Evolutionary conservation across 2,113 vertebrate genomes (phyloP), one percentile per base, ranked within the genome.

Genomic region (Perca flavescens): DNA sequence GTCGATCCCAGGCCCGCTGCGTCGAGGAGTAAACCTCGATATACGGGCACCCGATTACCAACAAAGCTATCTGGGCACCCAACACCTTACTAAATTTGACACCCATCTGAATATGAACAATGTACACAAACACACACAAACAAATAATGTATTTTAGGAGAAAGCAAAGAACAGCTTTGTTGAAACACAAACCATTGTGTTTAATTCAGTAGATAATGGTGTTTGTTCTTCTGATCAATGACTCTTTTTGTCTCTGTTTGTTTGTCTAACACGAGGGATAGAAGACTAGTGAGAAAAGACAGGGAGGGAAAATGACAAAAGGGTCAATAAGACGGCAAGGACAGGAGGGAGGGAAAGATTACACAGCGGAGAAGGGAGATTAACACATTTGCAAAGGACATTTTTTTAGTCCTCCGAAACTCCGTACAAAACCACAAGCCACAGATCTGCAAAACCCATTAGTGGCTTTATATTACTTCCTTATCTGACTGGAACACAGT

Each of bases 171-270:
- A 81, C 25, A 85, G 77, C 50, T 25, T 25, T 25, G 25, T 25
- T 25, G 25, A 25, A 25, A 25, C 25, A 25, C 25, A 25, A 25
- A 25, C 57, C 46, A 81, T 80, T 87, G 62, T 74, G 68, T 74
- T 82, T 53, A 74, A 86, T 70, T 75, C 31, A 70, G 40, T 79
- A 69, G 28, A 79, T 90, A 69, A 16, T 54, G 11, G 46, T 74
- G 85, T 90, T 91, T 93, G 84, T 52, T 70, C 67, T 75, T 13
- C 49, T 78, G 60, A 88, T 89, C 81, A 91, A 83, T 90, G 47
- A 54, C 13, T 34, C 31, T 3, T 3, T 19, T 3, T 19, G 57
- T 46, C 65, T 77, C 22, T 40, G 25, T 80, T 60, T 67, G 46
- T 76, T 74, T 83, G 52, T 73, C 3, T 64, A 11, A 69, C 34